Percentiles rank a stretch among this genome's conserved stretches.
These are phyloP conservation scores for Ambastaia sidthimunki DNA, from an alignment of 2,797 vertebrate genomes.

Conservation along the genomic window DNA sequence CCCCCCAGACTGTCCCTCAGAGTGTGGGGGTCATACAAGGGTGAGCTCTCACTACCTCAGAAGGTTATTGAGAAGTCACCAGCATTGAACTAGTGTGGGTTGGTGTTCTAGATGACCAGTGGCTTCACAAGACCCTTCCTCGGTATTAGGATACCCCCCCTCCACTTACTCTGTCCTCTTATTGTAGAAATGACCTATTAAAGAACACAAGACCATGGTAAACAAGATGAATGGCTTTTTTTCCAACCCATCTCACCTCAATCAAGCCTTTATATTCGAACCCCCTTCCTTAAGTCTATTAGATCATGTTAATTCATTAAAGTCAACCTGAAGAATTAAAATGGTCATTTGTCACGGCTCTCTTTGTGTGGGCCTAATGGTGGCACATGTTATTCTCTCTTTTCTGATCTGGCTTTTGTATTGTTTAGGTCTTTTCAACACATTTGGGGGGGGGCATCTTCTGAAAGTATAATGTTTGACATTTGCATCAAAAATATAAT, in stretches of 20 bases:
- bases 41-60: conserved; percentile 80
- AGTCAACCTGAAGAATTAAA: conserved; percentile 83
- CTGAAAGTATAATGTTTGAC: too few relatives aligned
- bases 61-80: conserved; percentile 85
- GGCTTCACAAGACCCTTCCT: conserved; percentile 63
- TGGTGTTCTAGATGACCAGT: conserved; percentile 74
- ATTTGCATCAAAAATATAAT: too few relatives aligned
- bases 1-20: conserved; percentile 72
- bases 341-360: conserved; percentile 78
- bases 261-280: conserved; percentile 82
- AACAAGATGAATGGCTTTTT: conserved; percentile 82
- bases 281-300: conserved; percentile 72
- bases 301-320: conserved; percentile 85
- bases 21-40: conserved; percentile 80
- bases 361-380: conserved; percentile 82
- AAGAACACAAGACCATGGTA: conserved; percentile 82
- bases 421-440: conserved; percentile 10
- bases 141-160: conserved; percentile 71
- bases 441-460: neutral
- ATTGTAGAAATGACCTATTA: conserved; percentile 78
- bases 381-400: conserved; percentile 77
- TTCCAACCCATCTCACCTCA: conserved; percentile 80
- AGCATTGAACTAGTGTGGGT: conserved; percentile 75
- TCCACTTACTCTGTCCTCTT: conserved; percentile 64
- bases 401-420: neutral